Evolutionary conservation across 92 coral and sea anemone genomes (phyloP).

Genomic region (Umimayanthus chanpuru): DNA sequence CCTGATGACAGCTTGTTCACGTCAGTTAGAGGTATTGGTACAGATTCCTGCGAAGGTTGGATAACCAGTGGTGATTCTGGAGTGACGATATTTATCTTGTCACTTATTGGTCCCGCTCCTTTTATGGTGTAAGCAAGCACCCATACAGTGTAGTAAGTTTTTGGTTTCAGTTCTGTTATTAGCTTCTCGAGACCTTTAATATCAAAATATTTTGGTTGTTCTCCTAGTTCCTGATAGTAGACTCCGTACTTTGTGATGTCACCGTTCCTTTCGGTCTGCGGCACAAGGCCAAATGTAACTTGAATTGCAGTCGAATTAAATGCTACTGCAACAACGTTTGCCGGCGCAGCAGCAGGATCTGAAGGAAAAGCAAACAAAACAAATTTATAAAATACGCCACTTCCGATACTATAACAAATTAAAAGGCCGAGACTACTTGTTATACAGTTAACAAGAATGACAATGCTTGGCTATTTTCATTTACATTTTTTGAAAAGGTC

Average conservation of each 20-base stretch:
- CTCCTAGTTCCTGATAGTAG: not conserved
- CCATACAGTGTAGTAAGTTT: not conserved
- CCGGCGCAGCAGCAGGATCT: not conserved
- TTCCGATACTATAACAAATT: too few species aligned
- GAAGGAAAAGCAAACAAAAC: not conserved
- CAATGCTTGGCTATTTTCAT: too few species aligned
- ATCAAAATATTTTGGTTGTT: not conserved
- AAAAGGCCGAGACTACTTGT: too few species aligned
- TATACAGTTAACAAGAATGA: too few species aligned
- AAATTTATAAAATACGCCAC: too few species aligned
- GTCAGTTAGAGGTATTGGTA: not conserved
- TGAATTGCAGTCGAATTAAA: not conserved
- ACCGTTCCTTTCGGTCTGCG: not conserved
- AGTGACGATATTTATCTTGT: not conserved
- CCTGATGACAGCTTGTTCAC: not conserved
- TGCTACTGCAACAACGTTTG: not conserved
- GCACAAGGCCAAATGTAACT: conserved; percentile 5
- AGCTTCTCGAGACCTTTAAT: too few species aligned
- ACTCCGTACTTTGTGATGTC: not conserved
- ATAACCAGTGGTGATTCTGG: not conserved
- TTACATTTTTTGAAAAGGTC: too few species aligned
- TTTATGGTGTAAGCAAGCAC: not conserved
- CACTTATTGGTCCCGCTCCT: not conserved
- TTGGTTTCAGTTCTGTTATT: not conserved
- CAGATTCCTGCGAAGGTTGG: not conserved